Percentiles rank a stretch among this genome's conserved stretches.
Evolutionary conservation across 1,140 invertebrate genomes (phyloP).

Genomic region (Trachymyrmex cornetzi): DNA sequence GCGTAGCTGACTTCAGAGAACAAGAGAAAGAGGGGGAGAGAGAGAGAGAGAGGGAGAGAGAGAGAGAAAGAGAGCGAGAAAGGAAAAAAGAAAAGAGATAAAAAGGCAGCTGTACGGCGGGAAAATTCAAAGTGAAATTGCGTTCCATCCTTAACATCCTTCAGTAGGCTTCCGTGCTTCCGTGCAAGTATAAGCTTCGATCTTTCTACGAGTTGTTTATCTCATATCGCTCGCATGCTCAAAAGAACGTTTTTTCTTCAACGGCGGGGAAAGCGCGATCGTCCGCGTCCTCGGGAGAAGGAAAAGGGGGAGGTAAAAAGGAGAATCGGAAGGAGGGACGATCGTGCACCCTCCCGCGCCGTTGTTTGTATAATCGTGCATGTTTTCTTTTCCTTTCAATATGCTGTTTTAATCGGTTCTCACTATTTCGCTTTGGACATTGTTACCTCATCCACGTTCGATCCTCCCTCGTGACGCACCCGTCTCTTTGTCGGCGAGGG

Average conservation of each 20-base stretch:
- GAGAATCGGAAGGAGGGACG: conserved; percentile 15
- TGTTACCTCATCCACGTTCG: conserved; percentile 35
- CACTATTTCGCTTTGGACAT: conserved; percentile 43
- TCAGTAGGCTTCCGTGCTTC: conserved; percentile 59
- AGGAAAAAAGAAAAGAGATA: background rate
- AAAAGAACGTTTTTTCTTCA: conserved; percentile 59
- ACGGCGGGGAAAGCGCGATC: conserved; percentile 11
- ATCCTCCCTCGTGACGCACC: background rate
- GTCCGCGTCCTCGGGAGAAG: background rate
- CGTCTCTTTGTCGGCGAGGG: background rate
- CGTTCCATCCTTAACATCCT: conserved; percentile 68
- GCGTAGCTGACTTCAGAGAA: conserved; percentile 9
- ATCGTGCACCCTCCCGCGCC: background rate
- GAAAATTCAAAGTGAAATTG: conserved; percentile 65
- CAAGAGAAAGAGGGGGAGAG: background rate
- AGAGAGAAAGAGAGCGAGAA: background rate
- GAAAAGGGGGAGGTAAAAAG: background rate
- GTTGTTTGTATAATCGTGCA: conserved; percentile 58
- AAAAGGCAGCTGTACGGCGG: conserved; percentile 13
- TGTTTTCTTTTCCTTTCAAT: conserved; percentile 56
- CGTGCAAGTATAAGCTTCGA: conserved; percentile 73
- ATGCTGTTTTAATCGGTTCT: conserved; percentile 53
- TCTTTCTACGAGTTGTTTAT: conserved; percentile 69
- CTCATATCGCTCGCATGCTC: conserved; percentile 74
- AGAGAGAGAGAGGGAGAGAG: background rate